Evolutionary conservation across 2,113 vertebrate species (phyloP).

Genomic region (Actenoides lindsayi): DNA sequence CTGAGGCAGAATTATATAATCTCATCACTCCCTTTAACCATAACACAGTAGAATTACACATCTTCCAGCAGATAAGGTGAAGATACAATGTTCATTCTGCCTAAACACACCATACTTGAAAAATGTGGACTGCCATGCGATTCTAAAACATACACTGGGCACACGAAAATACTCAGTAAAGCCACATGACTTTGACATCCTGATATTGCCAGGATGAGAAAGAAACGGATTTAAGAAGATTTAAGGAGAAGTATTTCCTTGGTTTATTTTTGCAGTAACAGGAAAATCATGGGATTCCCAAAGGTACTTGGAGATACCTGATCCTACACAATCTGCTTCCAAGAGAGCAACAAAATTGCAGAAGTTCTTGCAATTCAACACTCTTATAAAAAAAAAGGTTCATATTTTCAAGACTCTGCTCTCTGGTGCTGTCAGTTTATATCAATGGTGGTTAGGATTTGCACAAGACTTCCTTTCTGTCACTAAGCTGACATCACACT

Average conservation of each 20-base stretch:
- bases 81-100: accelerated
- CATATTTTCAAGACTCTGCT: neutral
- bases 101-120: neutral
- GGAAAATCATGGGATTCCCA: neutral
- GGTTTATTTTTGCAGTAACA: neutral
- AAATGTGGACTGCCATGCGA: neutral
- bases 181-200: neutral
- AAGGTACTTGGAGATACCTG: neutral
- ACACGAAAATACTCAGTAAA: neutral
- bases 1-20: neutral
- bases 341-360: neutral
- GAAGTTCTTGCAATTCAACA: neutral
- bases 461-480: neutral
- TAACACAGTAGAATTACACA: neutral
- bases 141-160: neutral
- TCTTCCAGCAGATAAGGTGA: neutral
- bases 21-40: neutral
- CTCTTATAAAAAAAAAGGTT: neutral
- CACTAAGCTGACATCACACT: neutral
- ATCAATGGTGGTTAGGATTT: neutral
- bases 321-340: neutral
- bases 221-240: neutral
- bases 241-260: neutral
- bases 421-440: neutral
- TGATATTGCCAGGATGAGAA: neutral